Conservation (phyloP, 1,140 invertebrate species). For the Sinonovacula constricta region DNA sequence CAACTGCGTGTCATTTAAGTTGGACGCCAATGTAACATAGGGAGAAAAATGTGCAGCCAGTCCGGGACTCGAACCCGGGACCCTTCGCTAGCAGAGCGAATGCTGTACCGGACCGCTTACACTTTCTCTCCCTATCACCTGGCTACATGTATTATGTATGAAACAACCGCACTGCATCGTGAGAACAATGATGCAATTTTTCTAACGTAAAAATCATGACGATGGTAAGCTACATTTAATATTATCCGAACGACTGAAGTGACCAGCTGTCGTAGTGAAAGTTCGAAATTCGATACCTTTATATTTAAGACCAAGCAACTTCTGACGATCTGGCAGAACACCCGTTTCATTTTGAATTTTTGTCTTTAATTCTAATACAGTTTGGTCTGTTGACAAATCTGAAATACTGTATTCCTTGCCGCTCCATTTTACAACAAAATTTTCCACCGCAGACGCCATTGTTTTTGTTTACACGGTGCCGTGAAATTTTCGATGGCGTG, state of each 20-base stretch:
- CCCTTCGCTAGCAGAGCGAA: no score
- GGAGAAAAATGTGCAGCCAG: no score
- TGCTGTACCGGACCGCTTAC: no score
- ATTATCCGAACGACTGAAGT: neutral
- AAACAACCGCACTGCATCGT: neutral
- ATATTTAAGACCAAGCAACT: constrained; percentile 93
- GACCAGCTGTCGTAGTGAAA: neutral
- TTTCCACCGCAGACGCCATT: constrained; percentile 1
- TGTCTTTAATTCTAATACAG: constrained; percentile 82
- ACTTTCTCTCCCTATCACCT: no score
- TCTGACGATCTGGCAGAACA: constrained; percentile 93
- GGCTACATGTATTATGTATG: neutral
- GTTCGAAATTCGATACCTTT: constrained; percentile 85
- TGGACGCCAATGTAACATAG: no score
- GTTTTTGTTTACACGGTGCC: neutral
- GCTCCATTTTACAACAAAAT: constrained; percentile 85
- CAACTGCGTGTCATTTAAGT: no score
- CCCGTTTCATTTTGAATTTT: constrained; percentile 89
- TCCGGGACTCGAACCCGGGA: no score
- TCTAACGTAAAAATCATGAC: neutral
- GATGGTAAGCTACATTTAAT: neutral
- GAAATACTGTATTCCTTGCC: constrained; percentile 90
- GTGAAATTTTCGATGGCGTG: constrained; percentile 23
- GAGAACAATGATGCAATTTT: neutral
- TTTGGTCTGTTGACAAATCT: constrained; percentile 81